Percentiles rank a stretch among this genome's conserved stretches.
Evolutionary conservation across 2,888 invertebrate genomes (phyloP).

Genomic region (Ormyrus thymus): DNA sequence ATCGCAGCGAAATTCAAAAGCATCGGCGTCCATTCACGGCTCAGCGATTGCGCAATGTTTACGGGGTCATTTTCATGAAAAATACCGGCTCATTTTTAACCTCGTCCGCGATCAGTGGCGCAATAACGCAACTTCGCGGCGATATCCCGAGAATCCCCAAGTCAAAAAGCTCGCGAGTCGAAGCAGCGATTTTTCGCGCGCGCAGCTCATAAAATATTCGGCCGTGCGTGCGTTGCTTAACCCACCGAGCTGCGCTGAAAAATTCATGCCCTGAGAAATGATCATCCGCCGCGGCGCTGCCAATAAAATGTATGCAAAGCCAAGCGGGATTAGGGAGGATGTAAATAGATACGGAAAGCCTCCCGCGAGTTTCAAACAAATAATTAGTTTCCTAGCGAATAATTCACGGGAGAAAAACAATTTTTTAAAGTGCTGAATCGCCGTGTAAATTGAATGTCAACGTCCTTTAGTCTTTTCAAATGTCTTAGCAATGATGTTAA

Average conservation of each 20-base stretch:
- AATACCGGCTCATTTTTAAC: conserved; percentile 1
- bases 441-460: too few relatives aligned
- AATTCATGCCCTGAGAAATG: conserved; percentile 36
- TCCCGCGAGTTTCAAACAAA: too few relatives aligned
- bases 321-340: not conserved
- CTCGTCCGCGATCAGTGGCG: not conserved
- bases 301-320: too few relatives aligned
- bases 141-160: conserved; percentile 3
- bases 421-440: too few relatives aligned
- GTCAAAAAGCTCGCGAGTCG: conserved; percentile 21
- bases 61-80: not conserved
- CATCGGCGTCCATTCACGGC: too few relatives aligned
- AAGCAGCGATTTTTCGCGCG: conserved; percentile 20
- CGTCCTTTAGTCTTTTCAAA: too few relatives aligned
- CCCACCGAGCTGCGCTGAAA: conserved; percentile 2
- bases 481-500: too few relatives aligned
- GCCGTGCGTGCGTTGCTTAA: not conserved
- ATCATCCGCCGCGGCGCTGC: not conserved
- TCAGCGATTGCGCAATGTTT: too few relatives aligned
- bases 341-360: not conserved
- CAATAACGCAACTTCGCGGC: conserved; percentile 22
- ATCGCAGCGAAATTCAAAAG: too few relatives aligned
- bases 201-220: conserved; percentile 27
- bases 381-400: too few relatives aligned
- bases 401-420: too few relatives aligned